phyloP scores from a whole-genome alignment of 2,113 vertebrate genomes.

The Nesoenas mayeri region DNA sequence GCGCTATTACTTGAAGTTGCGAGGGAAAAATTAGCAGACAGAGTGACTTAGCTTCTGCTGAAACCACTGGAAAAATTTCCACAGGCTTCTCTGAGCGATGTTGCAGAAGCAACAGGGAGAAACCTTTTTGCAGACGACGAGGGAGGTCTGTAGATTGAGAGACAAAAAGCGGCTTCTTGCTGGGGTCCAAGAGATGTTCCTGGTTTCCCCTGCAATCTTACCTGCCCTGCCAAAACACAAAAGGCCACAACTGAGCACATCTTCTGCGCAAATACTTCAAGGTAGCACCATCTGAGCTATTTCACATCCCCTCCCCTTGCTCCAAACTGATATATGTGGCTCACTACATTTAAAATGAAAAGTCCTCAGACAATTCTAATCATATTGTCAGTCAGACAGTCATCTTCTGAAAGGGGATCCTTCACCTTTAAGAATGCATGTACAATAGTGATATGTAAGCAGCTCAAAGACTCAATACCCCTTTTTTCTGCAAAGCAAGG shows the following conservation, averaged over 20 bases:
- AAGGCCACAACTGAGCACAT: slow-evolving; percentile 28
- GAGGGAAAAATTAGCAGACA: not conserved
- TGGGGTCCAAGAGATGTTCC: not conserved
- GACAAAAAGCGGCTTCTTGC: not conserved
- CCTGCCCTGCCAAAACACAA: not conserved
- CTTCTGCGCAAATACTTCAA: slow-evolving; percentile 33
- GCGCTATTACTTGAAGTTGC: not conserved
- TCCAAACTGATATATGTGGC: slow-evolving; percentile 51
- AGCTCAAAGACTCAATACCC: slow-evolving; percentile 80
- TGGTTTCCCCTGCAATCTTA: not conserved
- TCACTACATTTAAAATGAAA: slow-evolving; percentile 71
- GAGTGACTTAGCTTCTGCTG: not conserved
- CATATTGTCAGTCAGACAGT: slow-evolving; percentile 76
- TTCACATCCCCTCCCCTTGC: slow-evolving; percentile 30
- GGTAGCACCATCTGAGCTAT: not conserved
- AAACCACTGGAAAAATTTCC: not conserved
- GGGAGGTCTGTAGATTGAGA: not conserved
- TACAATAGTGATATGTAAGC: slow-evolving; percentile 81
- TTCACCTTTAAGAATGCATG: slow-evolving; percentile 78
- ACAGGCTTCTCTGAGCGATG: accelerated
- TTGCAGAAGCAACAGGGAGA: not conserved
- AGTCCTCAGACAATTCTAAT: slow-evolving; percentile 76
- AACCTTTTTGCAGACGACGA: not conserved
- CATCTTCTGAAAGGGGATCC: slow-evolving; percentile 74
- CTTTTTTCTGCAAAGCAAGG: slow-evolving; percentile 83